Evolutionary conservation across 1,140 invertebrate genomes (phyloP).

Genomic region (Stegodyphus dumicola): DNA sequence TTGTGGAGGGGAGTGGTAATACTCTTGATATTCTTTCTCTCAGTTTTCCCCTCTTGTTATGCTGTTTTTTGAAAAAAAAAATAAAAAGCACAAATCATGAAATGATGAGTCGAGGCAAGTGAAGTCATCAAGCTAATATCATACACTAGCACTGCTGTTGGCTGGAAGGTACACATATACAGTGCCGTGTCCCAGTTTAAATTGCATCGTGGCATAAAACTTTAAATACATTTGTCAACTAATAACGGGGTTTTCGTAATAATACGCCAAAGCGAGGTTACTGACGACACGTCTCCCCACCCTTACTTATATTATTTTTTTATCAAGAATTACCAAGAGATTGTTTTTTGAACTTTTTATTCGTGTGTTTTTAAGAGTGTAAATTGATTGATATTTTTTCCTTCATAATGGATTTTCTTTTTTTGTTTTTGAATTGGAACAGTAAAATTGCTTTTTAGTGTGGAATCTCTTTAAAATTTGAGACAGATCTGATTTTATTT

Average conservation of each 20-base stretch:
- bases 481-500: too few species aligned
- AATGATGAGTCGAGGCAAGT: conserved; percentile 37
- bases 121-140: conserved; percentile 58
- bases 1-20: neutral
- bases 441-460: too few species aligned
- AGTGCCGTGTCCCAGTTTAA: too few species aligned
- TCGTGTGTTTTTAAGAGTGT: too few species aligned
- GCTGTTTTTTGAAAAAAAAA: conserved; percentile 13
- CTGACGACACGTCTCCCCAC: neutral
- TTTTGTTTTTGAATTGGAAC: too few species aligned
- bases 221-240: conserved; percentile 61
- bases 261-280: conserved; percentile 48
- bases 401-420: too few species aligned
- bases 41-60: conserved; percentile 29
- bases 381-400: too few species aligned
- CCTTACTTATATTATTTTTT: too few species aligned
- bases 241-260: conserved; percentile 52
- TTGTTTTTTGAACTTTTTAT: too few species aligned
- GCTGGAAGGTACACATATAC: neutral
- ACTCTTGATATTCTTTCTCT: conserved; percentile 39
- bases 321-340: too few species aligned
- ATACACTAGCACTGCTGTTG: conserved; percentile 19
- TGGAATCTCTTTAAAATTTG: too few species aligned
- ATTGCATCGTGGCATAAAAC: conserved; percentile 33
- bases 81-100: neutral